Evolutionary conservation across 2,888 invertebrate species (phyloP).

Genomic region (Podabrus alpinus): DNA sequence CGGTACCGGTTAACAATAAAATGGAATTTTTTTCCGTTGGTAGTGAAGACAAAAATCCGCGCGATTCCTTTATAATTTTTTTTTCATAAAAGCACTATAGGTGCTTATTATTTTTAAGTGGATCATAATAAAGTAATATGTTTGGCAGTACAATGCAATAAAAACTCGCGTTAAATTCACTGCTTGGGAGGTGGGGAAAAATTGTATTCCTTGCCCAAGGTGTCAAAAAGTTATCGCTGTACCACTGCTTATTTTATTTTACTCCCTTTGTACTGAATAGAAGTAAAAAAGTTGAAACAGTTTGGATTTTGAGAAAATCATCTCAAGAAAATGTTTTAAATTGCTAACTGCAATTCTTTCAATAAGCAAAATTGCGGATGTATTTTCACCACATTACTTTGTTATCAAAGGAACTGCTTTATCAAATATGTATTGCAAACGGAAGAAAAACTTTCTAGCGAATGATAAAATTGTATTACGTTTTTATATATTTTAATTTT

Average conservation of each 20-base stretch:
- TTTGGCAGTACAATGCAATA: no score
- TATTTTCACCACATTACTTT: conserved; percentile 18
- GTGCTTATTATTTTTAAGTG: no score
- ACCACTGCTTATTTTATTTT: not conserved
- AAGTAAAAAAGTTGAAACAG: not conserved
- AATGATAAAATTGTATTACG: not conserved
- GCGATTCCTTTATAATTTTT: no score
- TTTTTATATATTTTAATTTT: not conserved
- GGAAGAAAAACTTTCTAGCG: not conserved
- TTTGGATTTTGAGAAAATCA: not conserved
- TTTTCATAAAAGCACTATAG: no score
- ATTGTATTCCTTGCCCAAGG: not conserved
- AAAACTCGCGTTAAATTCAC: no score
- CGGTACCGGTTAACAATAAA: no score
- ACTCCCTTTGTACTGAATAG: not conserved
- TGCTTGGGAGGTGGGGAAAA: not conserved
- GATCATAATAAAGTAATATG: no score
- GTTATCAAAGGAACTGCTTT: conserved; percentile 23
- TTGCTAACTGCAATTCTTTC: not conserved
- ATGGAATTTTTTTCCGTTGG: no score
- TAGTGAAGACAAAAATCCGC: no score
- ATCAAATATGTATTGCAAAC: conserved; percentile 7
- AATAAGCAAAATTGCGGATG: conserved; percentile 8
- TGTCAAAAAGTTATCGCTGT: not conserved
- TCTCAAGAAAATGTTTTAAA: not conserved